These are phyloP conservation scores for Actinemys pallida DNA, from an alignment of 2,113 vertebrate genomes.

Conservation along the genomic window DNA sequence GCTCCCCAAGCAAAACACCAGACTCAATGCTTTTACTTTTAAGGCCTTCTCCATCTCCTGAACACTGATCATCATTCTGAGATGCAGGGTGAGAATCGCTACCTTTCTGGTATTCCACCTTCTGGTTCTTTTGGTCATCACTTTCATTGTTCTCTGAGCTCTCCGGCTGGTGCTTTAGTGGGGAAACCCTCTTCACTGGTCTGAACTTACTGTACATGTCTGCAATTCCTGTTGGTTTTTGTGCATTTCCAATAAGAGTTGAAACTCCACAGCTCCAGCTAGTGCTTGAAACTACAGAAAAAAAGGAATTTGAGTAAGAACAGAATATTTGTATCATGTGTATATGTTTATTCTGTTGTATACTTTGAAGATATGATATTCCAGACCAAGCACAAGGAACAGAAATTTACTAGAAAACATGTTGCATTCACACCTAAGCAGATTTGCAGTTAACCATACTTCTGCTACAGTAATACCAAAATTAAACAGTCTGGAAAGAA, in stretches of 20 bases:
- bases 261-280: constrained; percentile 91
- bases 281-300: constrained; percentile 87
- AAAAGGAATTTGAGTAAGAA: constrained; percentile 33
- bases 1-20: constrained; percentile 85
- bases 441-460: neutral
- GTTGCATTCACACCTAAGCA: neutral
- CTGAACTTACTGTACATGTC: constrained; percentile 96
- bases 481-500: neutral
- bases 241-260: constrained; percentile 82
- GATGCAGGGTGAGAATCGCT: constrained; percentile 71
- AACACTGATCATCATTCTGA: constrained; percentile 63
- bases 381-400: fast-evolving
- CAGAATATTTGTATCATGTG: neutral
- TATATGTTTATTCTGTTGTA: neutral
- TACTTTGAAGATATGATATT: constrained; percentile 1
- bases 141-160: constrained; percentile 87
- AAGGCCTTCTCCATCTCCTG: constrained; percentile 73
- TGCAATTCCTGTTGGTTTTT: constrained; percentile 92
- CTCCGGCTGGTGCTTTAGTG: constrained; percentile 96
- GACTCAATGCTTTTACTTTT: constrained; percentile 78
- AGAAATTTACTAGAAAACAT: neutral
- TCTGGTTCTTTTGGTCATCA: constrained; percentile 85
- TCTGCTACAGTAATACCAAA: neutral
- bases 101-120: constrained; percentile 83
- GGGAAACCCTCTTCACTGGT: constrained; percentile 96